Base-by-base conservation (phyloP, 2,888 invertebrate genomes). In the Helleia helle region DNA sequence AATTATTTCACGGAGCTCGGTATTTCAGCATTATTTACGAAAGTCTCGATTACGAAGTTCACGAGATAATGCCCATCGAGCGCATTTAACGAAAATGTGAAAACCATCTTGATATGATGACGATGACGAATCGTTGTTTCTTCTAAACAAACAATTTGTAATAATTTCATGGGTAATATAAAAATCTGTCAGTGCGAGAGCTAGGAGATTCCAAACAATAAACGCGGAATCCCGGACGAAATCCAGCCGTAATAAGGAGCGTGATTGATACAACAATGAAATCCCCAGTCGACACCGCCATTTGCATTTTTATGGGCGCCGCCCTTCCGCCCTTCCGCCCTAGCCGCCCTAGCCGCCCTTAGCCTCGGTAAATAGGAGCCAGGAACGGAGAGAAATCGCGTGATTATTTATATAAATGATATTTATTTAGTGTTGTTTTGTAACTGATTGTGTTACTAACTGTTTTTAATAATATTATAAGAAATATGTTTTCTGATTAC, bases 221-320 rank as follows among this genome's bases (percentile, higher is more conserved):
- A 71, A 65, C 71, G 66, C 48, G 48, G 47, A 46, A 64, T 62
- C 59, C 64, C 55, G 53, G 51, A 50, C 54, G 54, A 62, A 70
- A 73, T 66, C 72, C 69, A 58, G 62, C 73, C 67, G 73, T 76
- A 79, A 76, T 76, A 80, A 72, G 71, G 63, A 56, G 71, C 54
- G 66, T 80, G 80, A 80, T 81, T 81, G 80, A 81, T 80, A 80
- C 73, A 66, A 69, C 65, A 62, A 60, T 59, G 68, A 62, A 53
- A 71, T 72, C 73, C 71, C 71, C 77, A 79, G 87, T 85, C 87
- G 86, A 86, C 86, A 80, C 71, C 74, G 79, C 75, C 83, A 88
- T 88, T 88, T 87, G 87, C 79, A 79, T 80, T 72, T 79, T 79
- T 80, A 79, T 81, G 69, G 65, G 65, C 62, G 61, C 48, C 55